These are phyloP conservation scores for Diplodus puntazzo DNA, from an alignment of 2,797 vertebrate species.

Conservation along the genomic window DNA sequence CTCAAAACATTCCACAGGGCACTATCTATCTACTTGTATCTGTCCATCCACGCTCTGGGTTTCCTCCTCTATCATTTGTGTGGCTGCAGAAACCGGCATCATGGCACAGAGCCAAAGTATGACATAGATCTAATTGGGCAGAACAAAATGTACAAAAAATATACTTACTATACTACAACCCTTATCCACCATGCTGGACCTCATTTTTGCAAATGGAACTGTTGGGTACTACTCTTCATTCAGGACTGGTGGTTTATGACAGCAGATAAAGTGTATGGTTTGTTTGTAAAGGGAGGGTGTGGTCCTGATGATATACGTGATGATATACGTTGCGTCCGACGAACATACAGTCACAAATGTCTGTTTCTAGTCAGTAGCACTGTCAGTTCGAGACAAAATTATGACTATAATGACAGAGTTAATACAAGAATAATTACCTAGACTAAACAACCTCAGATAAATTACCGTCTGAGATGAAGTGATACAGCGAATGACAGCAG, in stretches of 20 bases:
- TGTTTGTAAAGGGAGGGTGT: constrained; percentile 28
- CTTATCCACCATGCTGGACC: not conserved
- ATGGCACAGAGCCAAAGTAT: constrained; percentile 26
- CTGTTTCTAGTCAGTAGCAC: not conserved
- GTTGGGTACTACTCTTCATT: constrained; percentile 1
- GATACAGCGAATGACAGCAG: constrained; percentile 10
- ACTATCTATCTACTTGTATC: constrained; percentile 51
- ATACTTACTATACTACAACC: not conserved
- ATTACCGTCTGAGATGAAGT: constrained; percentile 15
- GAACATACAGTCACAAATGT: constrained; percentile 1
- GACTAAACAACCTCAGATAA: constrained; percentile 1
- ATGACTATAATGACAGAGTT: not conserved
- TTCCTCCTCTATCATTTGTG: constrained; percentile 65
- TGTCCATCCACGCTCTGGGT: constrained; percentile 32
- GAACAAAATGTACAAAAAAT: not conserved
- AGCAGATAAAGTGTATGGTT: constrained; percentile 15
- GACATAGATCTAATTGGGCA: constrained; percentile 25
- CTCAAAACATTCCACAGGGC: constrained; percentile 70
- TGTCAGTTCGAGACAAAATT: not conserved
- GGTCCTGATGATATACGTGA: constrained; percentile 14
- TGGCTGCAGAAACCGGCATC: constrained; percentile 4
- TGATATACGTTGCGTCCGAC: constrained; percentile 10
- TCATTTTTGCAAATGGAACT: not conserved
- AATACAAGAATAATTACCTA: not conserved
- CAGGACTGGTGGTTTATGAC: constrained; percentile 1